Evolutionary conservation across 2,888 invertebrate species (phyloP).

Genomic region (Mimas tiliae): DNA sequence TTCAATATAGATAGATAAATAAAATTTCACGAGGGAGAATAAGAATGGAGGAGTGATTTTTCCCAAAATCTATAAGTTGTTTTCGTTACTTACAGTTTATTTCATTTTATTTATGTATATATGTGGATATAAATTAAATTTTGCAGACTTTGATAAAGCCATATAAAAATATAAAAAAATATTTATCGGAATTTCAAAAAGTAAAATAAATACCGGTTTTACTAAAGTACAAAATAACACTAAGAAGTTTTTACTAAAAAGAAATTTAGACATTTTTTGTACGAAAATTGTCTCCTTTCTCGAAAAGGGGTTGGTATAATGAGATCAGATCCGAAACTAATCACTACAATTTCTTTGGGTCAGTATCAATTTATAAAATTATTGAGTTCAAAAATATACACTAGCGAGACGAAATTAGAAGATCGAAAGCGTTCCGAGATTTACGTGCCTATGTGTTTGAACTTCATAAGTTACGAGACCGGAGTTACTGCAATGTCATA

Average conservation of each 20-base stretch:
- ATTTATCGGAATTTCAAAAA: too few species aligned
- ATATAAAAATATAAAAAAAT: too few species aligned
- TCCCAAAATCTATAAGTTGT: too few species aligned
- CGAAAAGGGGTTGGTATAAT: constrained; percentile 59
- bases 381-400: constrained; percentile 25
- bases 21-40: too few species aligned
- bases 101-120: too few species aligned
- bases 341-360: constrained; percentile 64
- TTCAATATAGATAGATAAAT: too few species aligned
- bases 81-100: too few species aligned
- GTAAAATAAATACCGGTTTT: too few species aligned
- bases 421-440: constrained; percentile 3
- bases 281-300: constrained; percentile 58
- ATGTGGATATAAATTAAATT: too few species aligned
- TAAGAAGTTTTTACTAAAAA: constrained; percentile 29
- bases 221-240: neutral
- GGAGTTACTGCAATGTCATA: too few species aligned
- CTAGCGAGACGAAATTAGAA: constrained; percentile 24
- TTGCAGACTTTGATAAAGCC: too few species aligned
- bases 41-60: too few species aligned
- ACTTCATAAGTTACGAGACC: neutral
- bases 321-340: constrained; percentile 75
- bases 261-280: constrained; percentile 44
- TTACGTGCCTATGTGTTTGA: constrained; percentile 8
- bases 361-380: constrained; percentile 54